Base-by-base conservation (phyloP, 1,140 invertebrate genomes). In the Rhagoletis pomonella region DNA sequence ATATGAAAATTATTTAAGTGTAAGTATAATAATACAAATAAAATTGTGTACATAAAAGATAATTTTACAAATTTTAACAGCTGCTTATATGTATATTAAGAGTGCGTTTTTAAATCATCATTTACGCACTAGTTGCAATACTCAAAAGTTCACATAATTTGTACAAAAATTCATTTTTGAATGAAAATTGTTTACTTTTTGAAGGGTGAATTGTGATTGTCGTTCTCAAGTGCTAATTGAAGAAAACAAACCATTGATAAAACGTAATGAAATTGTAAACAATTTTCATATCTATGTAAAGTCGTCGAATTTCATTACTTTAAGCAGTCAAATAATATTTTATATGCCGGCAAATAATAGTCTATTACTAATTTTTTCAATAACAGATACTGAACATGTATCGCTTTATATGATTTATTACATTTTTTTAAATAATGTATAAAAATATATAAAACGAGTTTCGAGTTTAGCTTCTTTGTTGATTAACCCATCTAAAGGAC, bases 1-100 rank as follows among this genome's bases (percentile, higher is more conserved):
- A 73, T 73, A 47, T 73, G 47, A 73, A 73, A 73, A 73, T 73
- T 73, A 81, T 81, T 81, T 81, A 81, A 55, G 47, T 14, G 47
- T 29, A 29, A 29, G 29, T 29, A 29, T 29, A 29, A 7, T 73
- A 73, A 73, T 73, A 73, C 47, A 73, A 73, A 73, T 73, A 73
- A 73, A 50, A 50, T 17, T 19, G 44, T 42, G 39, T 44, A 50
- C 39, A 69, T 77, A 77, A 62, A 14, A 62, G 17, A 14, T 62
- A 62, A 62, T 12, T 62, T 62, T 62, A 29, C 60, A 62, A 62
- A 62, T 62, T 62, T 62, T 55, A 62, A 62, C 60, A 62, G 60
- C 60, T 14, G 60, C 9, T 14, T 62, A 62, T 14, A 3, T n/a
- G n/a, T n/a, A n/a, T 12, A 62, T 14, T 62, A 14, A 17, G 12